Percentiles rank a stretch among this genome's conserved stretches.
Evolutionary conservation across 2,888 invertebrate species (phyloP).

Genomic region (Dasypolia templi): DNA sequence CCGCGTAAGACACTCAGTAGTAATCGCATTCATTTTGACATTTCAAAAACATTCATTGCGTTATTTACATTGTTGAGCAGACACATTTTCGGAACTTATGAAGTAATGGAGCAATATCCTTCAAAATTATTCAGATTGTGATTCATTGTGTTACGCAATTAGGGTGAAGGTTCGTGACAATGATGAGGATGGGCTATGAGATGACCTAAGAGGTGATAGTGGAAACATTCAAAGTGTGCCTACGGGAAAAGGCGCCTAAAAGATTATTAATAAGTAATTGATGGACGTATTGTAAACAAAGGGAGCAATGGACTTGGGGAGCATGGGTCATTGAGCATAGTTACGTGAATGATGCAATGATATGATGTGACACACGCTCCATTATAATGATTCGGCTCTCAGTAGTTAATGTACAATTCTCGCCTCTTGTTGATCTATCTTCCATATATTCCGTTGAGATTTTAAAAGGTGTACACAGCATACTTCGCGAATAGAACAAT

Average conservation of each 20-base stretch:
- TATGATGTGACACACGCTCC: constrained; percentile 41
- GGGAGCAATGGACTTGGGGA: constrained; percentile 52
- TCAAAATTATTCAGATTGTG: too few species aligned
- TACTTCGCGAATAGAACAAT: neutral
- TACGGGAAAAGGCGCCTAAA: constrained; percentile 9
- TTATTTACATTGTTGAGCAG: too few species aligned
- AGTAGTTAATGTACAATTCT: constrained; percentile 11
- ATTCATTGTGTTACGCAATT: too few species aligned
- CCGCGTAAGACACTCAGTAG: too few species aligned
- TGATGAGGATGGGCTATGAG: neutral
- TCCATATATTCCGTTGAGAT: constrained; percentile 2
- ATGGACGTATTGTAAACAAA: constrained; percentile 48
- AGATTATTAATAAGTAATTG: constrained; percentile 38
- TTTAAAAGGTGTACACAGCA: neutral
- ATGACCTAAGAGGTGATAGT: constrained; percentile 2
- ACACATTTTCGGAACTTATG: too few species aligned
- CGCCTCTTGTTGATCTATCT: neutral
- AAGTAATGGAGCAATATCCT: too few species aligned
- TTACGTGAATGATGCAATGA: constrained; percentile 46
- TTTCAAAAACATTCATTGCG: too few species aligned
- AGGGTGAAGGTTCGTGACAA: neutral
- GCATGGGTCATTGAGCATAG: constrained; percentile 47
- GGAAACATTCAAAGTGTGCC: too few species aligned
- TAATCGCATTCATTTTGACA: too few species aligned
- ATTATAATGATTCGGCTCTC: constrained; percentile 16